A percentile compares a stretch with the other conserved stretches of the same genome.
Conservation (phyloP, 1,140 invertebrate genomes). For the Heliconius nattereri region DNA sequence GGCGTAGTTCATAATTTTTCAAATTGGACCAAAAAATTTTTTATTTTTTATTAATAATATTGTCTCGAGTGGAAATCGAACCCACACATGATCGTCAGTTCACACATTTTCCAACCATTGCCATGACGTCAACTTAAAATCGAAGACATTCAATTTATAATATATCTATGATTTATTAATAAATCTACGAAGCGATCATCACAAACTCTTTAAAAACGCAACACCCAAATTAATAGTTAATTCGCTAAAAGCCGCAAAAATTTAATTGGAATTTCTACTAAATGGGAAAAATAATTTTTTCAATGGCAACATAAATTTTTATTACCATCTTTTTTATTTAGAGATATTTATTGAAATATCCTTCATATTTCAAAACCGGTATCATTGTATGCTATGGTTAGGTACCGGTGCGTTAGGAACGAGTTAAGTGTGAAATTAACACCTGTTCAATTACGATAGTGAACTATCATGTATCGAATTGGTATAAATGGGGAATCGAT, state of each 20-base stretch:
- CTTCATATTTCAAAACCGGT: conserved; percentile 31
- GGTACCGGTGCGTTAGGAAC: conserved; percentile 41
- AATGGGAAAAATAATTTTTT: conserved; percentile 12
- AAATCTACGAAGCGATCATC: background rate
- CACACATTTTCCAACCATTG: no score
- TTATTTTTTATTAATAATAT: background rate
- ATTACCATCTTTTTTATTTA: conserved; percentile 22
- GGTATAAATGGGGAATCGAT: conserved; percentile 49
- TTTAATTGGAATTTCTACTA: conserved; percentile 8
- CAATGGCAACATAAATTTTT: conserved; percentile 25
- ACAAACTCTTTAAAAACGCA: conserved; percentile 17
- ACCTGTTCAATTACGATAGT: conserved; percentile 49
- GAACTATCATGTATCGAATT: conserved; percentile 49
- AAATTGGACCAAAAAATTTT: background rate
- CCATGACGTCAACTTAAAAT: background rate
- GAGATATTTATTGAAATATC: conserved; percentile 15
- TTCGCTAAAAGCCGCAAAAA: conserved; percentile 14
- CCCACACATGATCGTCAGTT: background rate
- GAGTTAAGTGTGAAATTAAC: conserved; percentile 54
- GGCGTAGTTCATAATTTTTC: background rate
- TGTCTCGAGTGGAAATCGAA: background rate
- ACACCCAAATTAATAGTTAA: conserved; percentile 22
- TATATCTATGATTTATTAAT: background rate
- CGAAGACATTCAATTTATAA: background rate
- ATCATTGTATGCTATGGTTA: conserved; percentile 34